A percentile compares a stretch with the other conserved stretches of the same genome.
Evolutionary conservation across 2,888 invertebrate genomes (phyloP).

Genomic region (Xestia ashworthii): DNA sequence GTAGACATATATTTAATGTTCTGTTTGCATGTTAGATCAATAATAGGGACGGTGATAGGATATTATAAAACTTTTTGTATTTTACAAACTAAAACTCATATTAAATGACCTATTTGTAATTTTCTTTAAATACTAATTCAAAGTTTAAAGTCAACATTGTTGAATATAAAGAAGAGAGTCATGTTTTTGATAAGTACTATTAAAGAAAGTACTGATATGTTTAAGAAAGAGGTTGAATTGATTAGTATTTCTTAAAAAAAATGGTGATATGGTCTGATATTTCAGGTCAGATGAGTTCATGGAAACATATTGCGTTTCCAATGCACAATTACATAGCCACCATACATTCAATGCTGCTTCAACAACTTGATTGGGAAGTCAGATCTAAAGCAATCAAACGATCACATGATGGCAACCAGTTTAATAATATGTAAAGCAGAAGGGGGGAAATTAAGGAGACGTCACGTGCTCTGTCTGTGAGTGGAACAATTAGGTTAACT

Average conservation of each 20-base stretch:
- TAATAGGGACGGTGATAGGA: not conserved
- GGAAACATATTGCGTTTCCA: not conserved
- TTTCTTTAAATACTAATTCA: too few species aligned
- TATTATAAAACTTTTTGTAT: too few species aligned
- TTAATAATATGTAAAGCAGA: constrained; percentile 61
- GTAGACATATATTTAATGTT: not conserved
- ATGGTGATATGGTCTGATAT: not conserved
- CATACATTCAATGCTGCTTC: constrained; percentile 17
- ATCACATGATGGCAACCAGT: constrained; percentile 53
- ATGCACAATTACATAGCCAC: not conserved
- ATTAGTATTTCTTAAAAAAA: not conserved
- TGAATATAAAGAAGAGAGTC: too few species aligned
- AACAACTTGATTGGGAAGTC: constrained; percentile 42
- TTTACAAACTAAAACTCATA: too few species aligned
- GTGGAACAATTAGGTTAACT: constrained; percentile 46
- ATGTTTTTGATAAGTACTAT: too few species aligned
- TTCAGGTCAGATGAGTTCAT: not conserved
- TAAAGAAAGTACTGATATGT: too few species aligned
- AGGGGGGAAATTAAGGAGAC: constrained; percentile 54
- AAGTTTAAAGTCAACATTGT: too few species aligned
- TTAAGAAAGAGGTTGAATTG: not conserved
- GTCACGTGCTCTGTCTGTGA: constrained; percentile 50
- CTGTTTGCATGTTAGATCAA: not conserved
- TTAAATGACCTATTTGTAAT: too few species aligned
- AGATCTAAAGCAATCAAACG: constrained; percentile 50